Evolutionary conservation across 2,888 invertebrate genomes (phyloP).

Genomic region (Anodontia alba): DNA sequence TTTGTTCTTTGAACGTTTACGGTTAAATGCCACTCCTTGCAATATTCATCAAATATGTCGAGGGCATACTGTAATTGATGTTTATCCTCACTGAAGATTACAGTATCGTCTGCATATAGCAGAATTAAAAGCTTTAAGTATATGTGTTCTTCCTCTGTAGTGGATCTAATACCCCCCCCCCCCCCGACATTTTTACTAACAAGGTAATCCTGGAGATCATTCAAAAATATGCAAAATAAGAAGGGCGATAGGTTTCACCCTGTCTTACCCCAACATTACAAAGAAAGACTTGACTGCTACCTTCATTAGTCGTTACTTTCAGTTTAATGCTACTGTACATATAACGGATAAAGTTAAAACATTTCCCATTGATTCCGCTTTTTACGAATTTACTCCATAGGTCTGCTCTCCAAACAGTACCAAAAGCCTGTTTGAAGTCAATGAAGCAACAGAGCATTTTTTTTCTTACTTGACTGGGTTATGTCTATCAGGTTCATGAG

Average conservation of each 20-base stretch:
- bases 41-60: no score
- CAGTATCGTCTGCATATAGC: no score
- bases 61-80: no score
- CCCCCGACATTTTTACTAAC: no score
- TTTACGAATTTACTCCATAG: conserved; percentile 16
- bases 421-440: conserved; percentile 20
- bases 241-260: conserved; percentile 22
- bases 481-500: conserved; percentile 17
- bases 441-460: conserved; percentile 16
- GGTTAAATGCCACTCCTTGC: no score
- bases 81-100: no score
- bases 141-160: no score
- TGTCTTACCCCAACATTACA: conserved; percentile 21
- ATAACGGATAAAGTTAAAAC: conserved; percentile 9
- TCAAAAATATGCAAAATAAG: not conserved
- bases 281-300: not conserved
- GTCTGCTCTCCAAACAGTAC: not conserved
- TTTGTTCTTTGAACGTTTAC: no score
- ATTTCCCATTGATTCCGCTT: conserved; percentile 9
- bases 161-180: not conserved
- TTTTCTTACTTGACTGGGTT: not conserved
- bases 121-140: no score
- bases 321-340: not conserved
- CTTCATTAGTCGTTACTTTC: not conserved
- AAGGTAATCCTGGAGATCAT: conserved; percentile 6